Conservation (phyloP, 2,113 vertebrate genomes). For the Engystomops pustulosus region DNA sequence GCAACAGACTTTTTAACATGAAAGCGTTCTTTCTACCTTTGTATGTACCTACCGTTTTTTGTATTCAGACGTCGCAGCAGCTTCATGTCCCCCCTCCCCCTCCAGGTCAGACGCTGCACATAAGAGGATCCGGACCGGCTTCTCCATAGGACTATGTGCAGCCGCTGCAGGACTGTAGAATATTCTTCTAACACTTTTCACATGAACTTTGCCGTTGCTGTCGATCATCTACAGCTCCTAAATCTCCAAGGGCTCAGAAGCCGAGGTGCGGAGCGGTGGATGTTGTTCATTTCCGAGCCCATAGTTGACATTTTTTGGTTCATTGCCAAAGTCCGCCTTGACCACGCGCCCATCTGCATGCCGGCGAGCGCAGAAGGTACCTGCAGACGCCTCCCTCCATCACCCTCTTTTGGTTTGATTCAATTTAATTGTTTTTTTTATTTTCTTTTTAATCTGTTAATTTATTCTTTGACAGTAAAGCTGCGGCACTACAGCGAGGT, state of each 20-base stretch:
- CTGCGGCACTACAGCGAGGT: neutral
- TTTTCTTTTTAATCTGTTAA: neutral
- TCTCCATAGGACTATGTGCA: neutral
- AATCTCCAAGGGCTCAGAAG: neutral
- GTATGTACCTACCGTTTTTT: conserved; percentile 86
- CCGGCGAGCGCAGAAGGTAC: neutral
- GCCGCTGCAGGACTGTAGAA: neutral
- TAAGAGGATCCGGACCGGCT: neutral
- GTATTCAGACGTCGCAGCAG: conserved; percentile 63
- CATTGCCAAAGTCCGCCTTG: conserved; percentile 21
- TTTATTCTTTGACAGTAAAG: conserved; percentile 12
- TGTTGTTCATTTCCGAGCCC: neutral
- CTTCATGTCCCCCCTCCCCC: too few relatives aligned
- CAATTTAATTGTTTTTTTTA: neutral
- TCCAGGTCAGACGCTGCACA: neutral
- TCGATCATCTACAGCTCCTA: neutral
- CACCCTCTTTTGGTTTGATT: neutral
- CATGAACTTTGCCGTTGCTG: neutral
- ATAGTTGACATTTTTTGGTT: neutral
- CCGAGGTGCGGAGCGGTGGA: neutral
- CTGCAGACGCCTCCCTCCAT: neutral
- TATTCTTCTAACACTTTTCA: neutral
- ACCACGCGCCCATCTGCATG: conserved; percentile 4
- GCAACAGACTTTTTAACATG: conserved; percentile 68
- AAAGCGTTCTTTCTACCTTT: conserved; percentile 83